A percentile compares a stretch with the other conserved stretches of the same genome.
phyloP scores from a whole-genome alignment of 2,113 vertebrate genomes.

The Pygoscelis adeliae region DNA sequence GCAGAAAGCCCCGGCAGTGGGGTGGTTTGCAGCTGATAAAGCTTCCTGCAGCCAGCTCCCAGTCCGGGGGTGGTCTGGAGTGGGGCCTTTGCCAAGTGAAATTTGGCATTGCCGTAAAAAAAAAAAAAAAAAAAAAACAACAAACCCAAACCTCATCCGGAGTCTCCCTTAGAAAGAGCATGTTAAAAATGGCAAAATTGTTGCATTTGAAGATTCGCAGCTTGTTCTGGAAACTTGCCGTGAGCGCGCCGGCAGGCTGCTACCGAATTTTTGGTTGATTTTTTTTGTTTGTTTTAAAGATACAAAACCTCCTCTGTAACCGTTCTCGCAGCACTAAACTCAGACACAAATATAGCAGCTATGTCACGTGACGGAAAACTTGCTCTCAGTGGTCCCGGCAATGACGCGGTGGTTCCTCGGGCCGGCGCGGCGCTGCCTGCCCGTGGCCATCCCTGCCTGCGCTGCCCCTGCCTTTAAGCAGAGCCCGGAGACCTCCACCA shows the following conservation, averaged over 20 bases:
- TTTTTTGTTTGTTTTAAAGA: background rate
- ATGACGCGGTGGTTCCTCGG: background rate
- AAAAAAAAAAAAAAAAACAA: background rate
- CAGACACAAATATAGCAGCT: background rate
- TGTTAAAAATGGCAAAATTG: background rate
- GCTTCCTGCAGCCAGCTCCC: background rate
- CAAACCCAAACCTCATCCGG: background rate
- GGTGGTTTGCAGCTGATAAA: background rate
- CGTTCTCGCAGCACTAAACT: background rate
- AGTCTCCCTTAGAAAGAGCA: background rate
- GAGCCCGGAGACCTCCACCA: rapidly evolving
- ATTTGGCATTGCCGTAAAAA: background rate
- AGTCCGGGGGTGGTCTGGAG: background rate
- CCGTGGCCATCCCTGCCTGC: rapidly evolving
- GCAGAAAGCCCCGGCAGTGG: background rate
- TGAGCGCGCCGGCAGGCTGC: background rate
- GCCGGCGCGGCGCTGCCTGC: rapidly evolving
- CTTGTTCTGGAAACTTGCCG: background rate
- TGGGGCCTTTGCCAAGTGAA: background rate
- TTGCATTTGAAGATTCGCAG: background rate
- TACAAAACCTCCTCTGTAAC: background rate
- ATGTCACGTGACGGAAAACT: background rate
- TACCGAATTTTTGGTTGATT: background rate
- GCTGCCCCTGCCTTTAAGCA: background rate
- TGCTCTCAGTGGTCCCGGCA: background rate